These are phyloP conservation scores for Ephialtes manifestator DNA, from an alignment of 2,888 invertebrate genomes.

Conservation along the genomic window DNA sequence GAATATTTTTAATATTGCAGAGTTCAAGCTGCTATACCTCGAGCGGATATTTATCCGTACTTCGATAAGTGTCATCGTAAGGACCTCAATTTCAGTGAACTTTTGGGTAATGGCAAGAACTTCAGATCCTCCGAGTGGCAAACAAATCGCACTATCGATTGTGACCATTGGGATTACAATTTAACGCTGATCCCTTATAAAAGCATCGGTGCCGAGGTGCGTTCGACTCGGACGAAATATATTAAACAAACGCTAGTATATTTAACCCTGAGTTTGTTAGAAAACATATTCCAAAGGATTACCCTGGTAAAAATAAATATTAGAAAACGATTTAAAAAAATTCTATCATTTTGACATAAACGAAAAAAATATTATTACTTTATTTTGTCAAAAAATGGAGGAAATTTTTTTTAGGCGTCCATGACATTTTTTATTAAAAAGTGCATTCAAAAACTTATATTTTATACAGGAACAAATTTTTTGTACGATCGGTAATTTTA, in stretches of 20 bases:
- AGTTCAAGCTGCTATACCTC: conserved; percentile 83
- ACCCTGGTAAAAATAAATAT: too few relatives aligned
- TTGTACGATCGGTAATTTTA: too few relatives aligned
- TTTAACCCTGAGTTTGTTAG: too few relatives aligned
- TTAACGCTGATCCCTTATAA: conserved; percentile 86
- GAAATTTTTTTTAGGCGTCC: too few relatives aligned
- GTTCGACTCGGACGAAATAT: conserved; percentile 53
- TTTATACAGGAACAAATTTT: too few relatives aligned
- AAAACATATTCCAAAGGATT: too few relatives aligned
- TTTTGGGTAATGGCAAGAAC: conserved; percentile 74
- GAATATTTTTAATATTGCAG: conserved; percentile 74
- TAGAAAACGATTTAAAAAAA: too few relatives aligned
- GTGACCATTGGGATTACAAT: conserved; percentile 87
- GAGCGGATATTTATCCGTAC: conserved; percentile 77
- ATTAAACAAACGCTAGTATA: not conserved
- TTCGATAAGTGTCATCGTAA: conserved; percentile 85
- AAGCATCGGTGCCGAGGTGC: conserved; percentile 88
- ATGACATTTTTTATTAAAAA: too few relatives aligned
- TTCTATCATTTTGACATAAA: too few relatives aligned
- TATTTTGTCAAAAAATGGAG: too few relatives aligned
- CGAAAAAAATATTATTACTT: too few relatives aligned
- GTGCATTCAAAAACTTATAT: too few relatives aligned
- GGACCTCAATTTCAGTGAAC: conserved; percentile 84
- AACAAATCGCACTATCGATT: conserved; percentile 78
- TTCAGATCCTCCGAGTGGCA: conserved; percentile 80